These are phyloP conservation scores for Sebastes fasciatus DNA, from an alignment of 2,113 vertebrate species.

Conservation along the genomic window DNA sequence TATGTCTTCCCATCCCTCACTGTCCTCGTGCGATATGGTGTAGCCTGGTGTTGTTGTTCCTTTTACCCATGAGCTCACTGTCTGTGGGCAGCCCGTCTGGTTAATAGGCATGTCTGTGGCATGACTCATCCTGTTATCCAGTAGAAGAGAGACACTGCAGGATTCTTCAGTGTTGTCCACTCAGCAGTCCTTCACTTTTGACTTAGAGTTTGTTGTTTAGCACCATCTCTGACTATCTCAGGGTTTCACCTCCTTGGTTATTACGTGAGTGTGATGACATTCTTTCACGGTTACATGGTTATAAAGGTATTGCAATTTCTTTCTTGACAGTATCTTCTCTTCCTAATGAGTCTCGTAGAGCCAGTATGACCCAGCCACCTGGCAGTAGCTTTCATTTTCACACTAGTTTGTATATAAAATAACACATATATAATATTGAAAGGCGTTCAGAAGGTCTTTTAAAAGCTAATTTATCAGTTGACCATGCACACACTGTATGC, in stretches of 20 bases:
- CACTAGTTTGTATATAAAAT: background rate
- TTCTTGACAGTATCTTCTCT: background rate
- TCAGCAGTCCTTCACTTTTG: background rate
- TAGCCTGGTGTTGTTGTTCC: background rate
- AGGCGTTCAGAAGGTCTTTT: background rate
- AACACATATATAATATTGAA: background rate
- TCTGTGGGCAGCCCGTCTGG: slow-evolving; percentile 52
- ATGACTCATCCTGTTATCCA: slow-evolving; percentile 56
- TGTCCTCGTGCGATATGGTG: background rate
- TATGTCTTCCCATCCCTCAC: background rate
- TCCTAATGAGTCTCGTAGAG: background rate
- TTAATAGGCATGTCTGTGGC: slow-evolving; percentile 46
- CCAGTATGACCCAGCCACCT: background rate
- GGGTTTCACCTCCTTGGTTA: background rate
- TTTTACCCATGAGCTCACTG: slow-evolving; percentile 62
- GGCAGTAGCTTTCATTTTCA: slow-evolving; percentile 1
- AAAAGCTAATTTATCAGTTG: background rate
- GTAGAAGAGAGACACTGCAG: background rate
- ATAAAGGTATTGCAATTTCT: background rate
- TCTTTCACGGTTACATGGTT: background rate
- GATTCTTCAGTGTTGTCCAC: slow-evolving; percentile 8
- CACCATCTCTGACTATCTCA: background rate
- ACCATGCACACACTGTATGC: background rate
- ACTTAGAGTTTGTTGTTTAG: background rate
- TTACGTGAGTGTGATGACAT: background rate